Base-by-base conservation (phyloP, 2,888 invertebrate species). In the Dasypogon diadema region DNA sequence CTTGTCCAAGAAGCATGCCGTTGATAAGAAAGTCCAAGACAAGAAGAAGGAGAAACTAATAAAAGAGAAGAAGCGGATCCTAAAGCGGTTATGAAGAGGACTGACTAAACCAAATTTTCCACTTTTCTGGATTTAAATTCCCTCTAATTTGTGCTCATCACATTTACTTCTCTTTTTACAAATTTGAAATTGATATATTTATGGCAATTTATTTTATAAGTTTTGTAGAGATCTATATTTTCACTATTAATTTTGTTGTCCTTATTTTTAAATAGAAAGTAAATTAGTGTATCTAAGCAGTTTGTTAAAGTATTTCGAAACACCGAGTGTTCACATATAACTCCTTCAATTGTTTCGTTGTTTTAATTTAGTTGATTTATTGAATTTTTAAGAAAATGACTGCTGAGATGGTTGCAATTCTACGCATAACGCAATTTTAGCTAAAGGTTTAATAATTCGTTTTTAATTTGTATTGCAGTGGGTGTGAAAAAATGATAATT, bases 51-150 rank as follows among this genome's bases (percentile, higher is more conserved):
- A 86, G 77, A 92, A 87, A 84, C 87, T 92, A 81, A 87, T 92
- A 81, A 94, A 93, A 87, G 94, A 95, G 82, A 94, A 94, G 86
- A 95, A 93, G 85, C 91, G 93, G 86, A 93, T 93, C 80, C 88
- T 95, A 75, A 95, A 95, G 86, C 89, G 95, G 88, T 92, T 95
- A 91, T 95, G 92, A 94, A 86, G 80, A 81, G 78, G 1, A 56
- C 56, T 73, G n/a, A 3, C 34, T 10, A 30, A 30, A 30, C 10
- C 1, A 6, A n/a, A 22, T 60, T 60, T 60, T 6, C 34, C 10
- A 34, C 22, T 60, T 60, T 58, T 60, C 30, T 60, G 21, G 37
- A 65, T 65, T 65, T 65, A 16, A 24, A 14, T 65, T 65, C n/a
- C 10, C 12, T 46, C 26, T 21, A 14, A 22, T 42, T 65, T 46